Percentiles rank a stretch among this genome's conserved stretches.
phyloP scores from a whole-genome alignment of 2,797 vertebrate species.

The Simalia tracyae region DNA sequence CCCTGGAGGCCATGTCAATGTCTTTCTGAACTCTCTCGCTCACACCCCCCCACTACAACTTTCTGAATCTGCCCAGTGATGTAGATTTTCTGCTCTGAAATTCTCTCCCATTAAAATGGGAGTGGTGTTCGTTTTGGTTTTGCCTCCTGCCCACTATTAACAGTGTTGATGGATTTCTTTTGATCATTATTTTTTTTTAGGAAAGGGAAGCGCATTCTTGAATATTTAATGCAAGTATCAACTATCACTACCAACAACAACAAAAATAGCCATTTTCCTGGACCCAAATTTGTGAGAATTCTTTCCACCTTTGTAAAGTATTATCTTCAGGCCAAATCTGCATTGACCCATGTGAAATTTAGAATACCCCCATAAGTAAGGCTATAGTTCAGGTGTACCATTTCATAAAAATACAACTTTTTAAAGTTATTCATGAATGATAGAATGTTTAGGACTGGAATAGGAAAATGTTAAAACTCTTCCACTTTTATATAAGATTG shows the following conservation, averaged over 20 bases:
- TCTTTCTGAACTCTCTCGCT: neutral
- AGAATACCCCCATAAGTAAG: neutral
- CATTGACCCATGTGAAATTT: neutral
- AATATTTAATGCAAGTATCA: neutral
- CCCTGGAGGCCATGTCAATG: neutral
- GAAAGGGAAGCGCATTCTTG: neutral
- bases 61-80: neutral
- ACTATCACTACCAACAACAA: neutral
- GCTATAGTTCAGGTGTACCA: neutral
- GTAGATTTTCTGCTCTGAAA: neutral
- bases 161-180: neutral
- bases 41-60: neutral
- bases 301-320: neutral
- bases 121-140: neutral
- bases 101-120: neutral
- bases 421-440: neutral
- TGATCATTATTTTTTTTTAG: neutral
- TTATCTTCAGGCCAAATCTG: neutral
- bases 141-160: neutral
- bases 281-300: neutral
- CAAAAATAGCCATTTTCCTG: neutral
- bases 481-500: neutral
- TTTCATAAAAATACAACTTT: neutral
- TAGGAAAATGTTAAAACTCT: neutral
- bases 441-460: neutral